These are phyloP conservation scores for Phocides pigmalion DNA, from an alignment of 1,140 invertebrate species.

Conservation along the genomic window DNA sequence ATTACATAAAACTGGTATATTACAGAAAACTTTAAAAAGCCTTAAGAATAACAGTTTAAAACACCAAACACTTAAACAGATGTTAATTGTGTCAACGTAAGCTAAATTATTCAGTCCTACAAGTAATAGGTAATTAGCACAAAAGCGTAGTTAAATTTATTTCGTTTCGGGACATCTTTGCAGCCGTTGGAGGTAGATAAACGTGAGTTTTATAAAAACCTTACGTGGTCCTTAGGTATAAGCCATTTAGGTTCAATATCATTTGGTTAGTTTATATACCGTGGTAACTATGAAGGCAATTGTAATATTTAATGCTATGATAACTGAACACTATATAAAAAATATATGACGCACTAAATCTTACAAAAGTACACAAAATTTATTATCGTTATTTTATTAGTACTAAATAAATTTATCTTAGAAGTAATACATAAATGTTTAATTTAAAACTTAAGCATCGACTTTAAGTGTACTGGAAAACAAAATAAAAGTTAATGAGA, in stretches of 20 bases:
- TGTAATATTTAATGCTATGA: neutral
- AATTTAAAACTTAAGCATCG: no score
- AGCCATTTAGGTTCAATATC: neutral
- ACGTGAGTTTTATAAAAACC: neutral
- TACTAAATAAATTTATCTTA: no score
- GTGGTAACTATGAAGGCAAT: neutral
- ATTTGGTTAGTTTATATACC: neutral
- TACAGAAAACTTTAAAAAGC: neutral
- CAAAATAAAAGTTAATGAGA: no score
- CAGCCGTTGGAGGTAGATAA: slow-evolving; percentile 10
- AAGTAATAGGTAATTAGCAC: slow-evolving; percentile 35
- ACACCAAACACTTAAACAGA: neutral
- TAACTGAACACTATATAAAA: neutral
- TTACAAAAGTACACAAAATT: no score
- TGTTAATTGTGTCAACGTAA: neutral
- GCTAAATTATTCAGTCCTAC: neutral
- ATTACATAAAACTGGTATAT: no score
- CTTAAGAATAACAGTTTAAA: neutral
- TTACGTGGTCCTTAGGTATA: neutral
- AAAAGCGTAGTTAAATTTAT: slow-evolving; percentile 31
- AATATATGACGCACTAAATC: no score
- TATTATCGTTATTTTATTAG: no score
- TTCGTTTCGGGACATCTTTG: slow-evolving; percentile 21
- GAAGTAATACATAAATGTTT: no score
- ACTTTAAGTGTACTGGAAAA: no score